A percentile compares a stretch with the other conserved stretches of the same genome.
These are phyloP conservation scores for Callocephalon fimbriatum DNA, from an alignment of 2,113 vertebrate genomes.

Conservation along the genomic window DNA sequence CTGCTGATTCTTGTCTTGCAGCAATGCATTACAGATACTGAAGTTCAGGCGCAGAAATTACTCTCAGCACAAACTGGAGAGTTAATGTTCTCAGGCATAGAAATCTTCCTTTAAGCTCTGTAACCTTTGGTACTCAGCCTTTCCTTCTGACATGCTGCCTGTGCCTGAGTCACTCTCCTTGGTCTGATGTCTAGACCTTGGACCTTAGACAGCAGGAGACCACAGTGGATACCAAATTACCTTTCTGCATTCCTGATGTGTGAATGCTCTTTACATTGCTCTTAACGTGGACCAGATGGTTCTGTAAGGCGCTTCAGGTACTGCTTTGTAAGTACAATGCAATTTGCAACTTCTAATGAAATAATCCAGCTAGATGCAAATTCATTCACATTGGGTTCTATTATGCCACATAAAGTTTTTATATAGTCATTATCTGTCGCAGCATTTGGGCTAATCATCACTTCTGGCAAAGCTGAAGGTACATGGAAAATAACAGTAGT, in stretches of 20 bases:
- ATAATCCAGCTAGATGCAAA: constrained; percentile 11
- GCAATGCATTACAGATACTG: background rate
- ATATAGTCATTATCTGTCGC: background rate
- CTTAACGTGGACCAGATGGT: constrained; percentile 87
- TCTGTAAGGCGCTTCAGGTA: constrained; percentile 58
- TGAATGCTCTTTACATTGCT: constrained; percentile 86
- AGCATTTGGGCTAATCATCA: constrained; percentile 2
- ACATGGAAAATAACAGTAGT: background rate
- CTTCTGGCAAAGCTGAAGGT: constrained; percentile 13
- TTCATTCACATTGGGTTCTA: background rate
- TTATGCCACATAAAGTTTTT: background rate
- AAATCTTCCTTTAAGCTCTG: constrained; percentile 36
- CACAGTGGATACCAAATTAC: constrained; percentile 79
- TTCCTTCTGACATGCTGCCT: constrained; percentile 35
- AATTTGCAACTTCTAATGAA: constrained; percentile 33
- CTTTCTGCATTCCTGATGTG: constrained; percentile 80
- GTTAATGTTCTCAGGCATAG: background rate
- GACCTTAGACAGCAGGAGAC: constrained; percentile 76
- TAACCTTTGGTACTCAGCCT: constrained; percentile 12
- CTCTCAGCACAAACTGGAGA: background rate
- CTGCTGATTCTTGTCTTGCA: background rate
- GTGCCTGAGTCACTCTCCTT: constrained; percentile 77
- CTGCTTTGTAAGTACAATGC: constrained; percentile 41
- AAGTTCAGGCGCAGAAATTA: background rate
- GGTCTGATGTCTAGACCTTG: constrained; percentile 88